phyloP scores from a whole-genome alignment of 1,140 invertebrate genomes.

The Centruroides sculpturatus region DNA sequence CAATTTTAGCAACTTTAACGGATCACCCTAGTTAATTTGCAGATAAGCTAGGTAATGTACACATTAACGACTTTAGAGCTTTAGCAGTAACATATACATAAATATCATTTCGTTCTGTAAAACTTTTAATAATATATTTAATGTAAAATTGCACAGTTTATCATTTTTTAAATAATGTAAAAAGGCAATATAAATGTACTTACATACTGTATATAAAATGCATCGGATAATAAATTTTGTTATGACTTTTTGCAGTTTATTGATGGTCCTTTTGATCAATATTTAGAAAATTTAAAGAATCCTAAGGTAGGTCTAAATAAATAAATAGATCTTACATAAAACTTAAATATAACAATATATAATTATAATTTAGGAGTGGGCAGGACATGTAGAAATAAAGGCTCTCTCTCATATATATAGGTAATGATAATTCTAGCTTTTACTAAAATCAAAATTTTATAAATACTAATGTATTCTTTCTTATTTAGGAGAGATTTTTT shows the following conservation, averaged over 20 bases:
- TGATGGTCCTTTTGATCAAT: conserved; percentile 42
- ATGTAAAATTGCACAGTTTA: too few relatives aligned
- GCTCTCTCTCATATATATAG: conserved; percentile 51
- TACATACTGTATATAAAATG: conserved; percentile 13
- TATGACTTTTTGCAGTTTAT: conserved; percentile 34
- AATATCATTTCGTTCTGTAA: too few relatives aligned
- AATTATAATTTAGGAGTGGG: conserved; percentile 35
- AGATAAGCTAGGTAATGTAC: too few relatives aligned
- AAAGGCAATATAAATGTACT: too few relatives aligned
- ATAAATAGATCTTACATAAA: background rate
- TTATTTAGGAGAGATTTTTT: conserved; percentile 50
- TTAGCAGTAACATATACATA: too few relatives aligned
- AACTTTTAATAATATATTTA: too few relatives aligned
- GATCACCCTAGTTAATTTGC: too few relatives aligned
- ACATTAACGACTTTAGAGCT: too few relatives aligned
- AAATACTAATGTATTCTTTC: conserved; percentile 5
- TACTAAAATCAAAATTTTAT: background rate
- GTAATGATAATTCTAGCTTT: conserved; percentile 28
- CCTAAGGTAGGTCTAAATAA: conserved; percentile 27
- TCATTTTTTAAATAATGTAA: too few relatives aligned
- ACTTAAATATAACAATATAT: background rate
- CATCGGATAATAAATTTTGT: too few relatives aligned
- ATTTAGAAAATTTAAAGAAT: conserved; percentile 49
- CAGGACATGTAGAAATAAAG: conserved; percentile 48
- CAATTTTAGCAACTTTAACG: too few relatives aligned